Evolutionary conservation across 2,797 vertebrate species (phyloP).

Genomic region (Liparis tanakae): DNA sequence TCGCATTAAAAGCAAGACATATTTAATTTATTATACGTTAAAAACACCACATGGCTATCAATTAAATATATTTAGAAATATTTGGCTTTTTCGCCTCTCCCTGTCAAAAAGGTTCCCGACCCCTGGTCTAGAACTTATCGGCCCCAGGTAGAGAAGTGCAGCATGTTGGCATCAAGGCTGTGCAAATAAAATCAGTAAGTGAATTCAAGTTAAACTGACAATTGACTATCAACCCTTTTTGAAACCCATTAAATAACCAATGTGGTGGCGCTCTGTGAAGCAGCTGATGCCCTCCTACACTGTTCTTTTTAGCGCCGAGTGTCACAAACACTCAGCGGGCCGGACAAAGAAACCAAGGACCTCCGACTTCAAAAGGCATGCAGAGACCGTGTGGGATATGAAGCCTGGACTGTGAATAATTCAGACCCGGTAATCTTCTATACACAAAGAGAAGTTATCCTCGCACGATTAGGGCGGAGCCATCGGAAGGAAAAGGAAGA

Average conservation of each 20-base stretch:
- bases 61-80: too few species aligned
- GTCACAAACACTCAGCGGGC: constrained; percentile 49
- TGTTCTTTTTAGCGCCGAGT: constrained; percentile 50
- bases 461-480: constrained; percentile 38
- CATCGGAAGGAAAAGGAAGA: constrained; percentile 20
- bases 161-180: constrained; percentile 7
- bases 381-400: constrained; percentile 63
- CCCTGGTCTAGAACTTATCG: not conserved
- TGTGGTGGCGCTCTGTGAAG: constrained; percentile 38
- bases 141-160: constrained; percentile 24
- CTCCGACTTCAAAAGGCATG: constrained; percentile 63
- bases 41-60: too few species aligned
- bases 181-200: constrained; percentile 7
- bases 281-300: constrained; percentile 65
- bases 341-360: constrained; percentile 53
- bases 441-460: constrained; percentile 50
- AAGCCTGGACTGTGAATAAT: constrained; percentile 67
- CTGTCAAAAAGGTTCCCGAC: too few species aligned
- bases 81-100: too few species aligned
- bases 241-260: constrained; percentile 55
- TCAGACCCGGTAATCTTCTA: constrained; percentile 65
- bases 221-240: constrained; percentile 44
- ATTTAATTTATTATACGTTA: too few species aligned
- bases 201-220: constrained; percentile 24
- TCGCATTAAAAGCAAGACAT: too few species aligned